phyloP scores from a whole-genome alignment of 2,888 invertebrate species.

The Parasteatoda lunata region DNA sequence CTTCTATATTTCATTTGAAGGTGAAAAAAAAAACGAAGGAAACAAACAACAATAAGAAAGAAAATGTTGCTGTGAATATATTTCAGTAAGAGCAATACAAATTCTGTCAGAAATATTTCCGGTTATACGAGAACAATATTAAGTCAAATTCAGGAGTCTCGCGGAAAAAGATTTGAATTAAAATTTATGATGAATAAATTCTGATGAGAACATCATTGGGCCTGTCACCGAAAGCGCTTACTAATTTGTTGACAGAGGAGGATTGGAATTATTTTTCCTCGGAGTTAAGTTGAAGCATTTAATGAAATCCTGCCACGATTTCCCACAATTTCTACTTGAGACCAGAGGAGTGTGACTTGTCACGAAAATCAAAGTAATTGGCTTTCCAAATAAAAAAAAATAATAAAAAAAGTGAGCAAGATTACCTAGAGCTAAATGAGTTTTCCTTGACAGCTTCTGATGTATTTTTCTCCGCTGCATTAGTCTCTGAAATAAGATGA shows the following conservation, averaged over 20 bases:
- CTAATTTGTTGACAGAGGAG: background rate
- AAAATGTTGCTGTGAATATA: background rate
- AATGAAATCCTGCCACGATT: constrained; percentile 29
- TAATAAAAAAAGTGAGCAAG: constrained; percentile 1
- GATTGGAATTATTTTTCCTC: background rate
- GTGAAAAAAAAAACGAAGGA: background rate
- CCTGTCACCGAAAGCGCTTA: too few species aligned
- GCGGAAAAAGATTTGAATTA: too few species aligned
- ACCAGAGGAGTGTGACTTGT: constrained; percentile 20
- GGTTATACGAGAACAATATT: too few species aligned
- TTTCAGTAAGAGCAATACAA: too few species aligned
- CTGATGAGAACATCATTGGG: too few species aligned
- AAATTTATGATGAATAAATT: too few species aligned
- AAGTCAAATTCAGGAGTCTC: too few species aligned
- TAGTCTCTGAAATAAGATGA: constrained; percentile 2
- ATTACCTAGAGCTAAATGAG: constrained; percentile 24
- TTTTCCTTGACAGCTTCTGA: constrained; percentile 11
- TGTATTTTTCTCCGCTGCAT: constrained; percentile 2
- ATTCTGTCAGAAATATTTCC: too few species aligned
- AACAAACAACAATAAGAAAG: background rate
- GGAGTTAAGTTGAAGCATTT: background rate
- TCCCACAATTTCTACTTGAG: constrained; percentile 8
- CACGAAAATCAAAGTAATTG: constrained; percentile 33
- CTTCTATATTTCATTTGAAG: background rate
- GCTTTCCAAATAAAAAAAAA: background rate